Evolutionary conservation across 2,113 vertebrate species (phyloP), one percentile per base, ranked within the genome.

Genomic region (Thalassoma bifasciatum): DNA sequence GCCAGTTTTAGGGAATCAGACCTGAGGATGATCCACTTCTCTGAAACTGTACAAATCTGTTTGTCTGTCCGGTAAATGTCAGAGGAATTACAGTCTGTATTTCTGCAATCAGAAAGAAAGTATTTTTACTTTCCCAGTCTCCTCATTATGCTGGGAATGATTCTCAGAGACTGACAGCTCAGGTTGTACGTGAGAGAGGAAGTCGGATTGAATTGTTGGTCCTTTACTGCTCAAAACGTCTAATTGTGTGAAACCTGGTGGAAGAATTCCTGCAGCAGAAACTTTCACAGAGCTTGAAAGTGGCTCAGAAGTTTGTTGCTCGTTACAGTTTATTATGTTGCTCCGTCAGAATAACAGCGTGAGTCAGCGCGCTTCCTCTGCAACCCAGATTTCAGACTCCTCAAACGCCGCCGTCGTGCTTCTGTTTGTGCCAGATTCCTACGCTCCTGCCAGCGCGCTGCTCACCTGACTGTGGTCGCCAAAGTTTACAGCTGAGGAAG

Each of bases 31-130:
- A 69, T 78, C 67, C 57, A 36, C 46, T 72, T 30, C 72, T 63
- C 72, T 51, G 71, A 46, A 80, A 79, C 54, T 13, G 47, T 59
- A 80, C 65, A 62, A 66, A 88, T 86, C 80, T 54, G 59, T 60
- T 44, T n/a, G n/a, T n/a, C n/a, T n/a, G n/a, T n/a, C n/a, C n/a
- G 65, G 38, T 36, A 81, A 87, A 83, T 83, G 88, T 83, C 86
- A 85, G 64, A 60, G 67, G 77, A 74, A 78, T 85, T 84, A 72
- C 17, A 50, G 65, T 51, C 72, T 44, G 54, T 62, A 72, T 42
- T 42, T 42, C 47, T 22, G 46, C n/a, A 49, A n/a, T n/a, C n/a
- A n/a, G n/a, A n/a, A n/a, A n/a, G n/a, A n/a, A n/a, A n/a, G n/a
- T n/a, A n/a, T 65, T 16, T 61, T 71, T 56, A 66, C 64, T 73